Evolutionary conservation across 2,888 invertebrate species (phyloP).

Genomic region (Eumerus sabulonum): DNA sequence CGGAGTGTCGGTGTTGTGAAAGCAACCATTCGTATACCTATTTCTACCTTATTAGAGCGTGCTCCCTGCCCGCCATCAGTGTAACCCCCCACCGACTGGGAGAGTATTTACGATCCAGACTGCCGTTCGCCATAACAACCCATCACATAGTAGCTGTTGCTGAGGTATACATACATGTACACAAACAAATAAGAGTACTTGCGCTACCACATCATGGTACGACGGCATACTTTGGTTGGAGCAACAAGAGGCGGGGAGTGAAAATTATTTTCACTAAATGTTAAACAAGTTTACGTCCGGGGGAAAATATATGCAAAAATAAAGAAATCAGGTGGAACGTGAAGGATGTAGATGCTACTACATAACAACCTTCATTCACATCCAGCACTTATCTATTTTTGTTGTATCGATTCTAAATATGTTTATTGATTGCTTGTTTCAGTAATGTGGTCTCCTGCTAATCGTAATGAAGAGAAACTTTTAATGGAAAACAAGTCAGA

Average conservation of each 20-base stretch:
- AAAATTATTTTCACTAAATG: slow-evolving; percentile 26
- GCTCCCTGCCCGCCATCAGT: not conserved
- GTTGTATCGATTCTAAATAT: slow-evolving; percentile 32
- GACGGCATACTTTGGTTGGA: not conserved
- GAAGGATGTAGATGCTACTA: not conserved
- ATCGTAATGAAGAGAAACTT: slow-evolving; percentile 16
- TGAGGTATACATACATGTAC: not conserved
- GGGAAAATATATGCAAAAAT: slow-evolving; percentile 22
- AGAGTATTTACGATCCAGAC: slow-evolving; percentile 43
- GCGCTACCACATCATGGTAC: slow-evolving; percentile 1
- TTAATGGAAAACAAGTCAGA: slow-evolving; percentile 9
- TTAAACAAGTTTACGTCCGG: slow-evolving; percentile 23
- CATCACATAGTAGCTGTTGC: slow-evolving; percentile 35
- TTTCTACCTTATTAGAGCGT: slow-evolving; percentile 44
- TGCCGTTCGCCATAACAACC: slow-evolving; percentile 56
- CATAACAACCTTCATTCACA: slow-evolving; percentile 21
- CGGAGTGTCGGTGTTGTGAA: not conserved
- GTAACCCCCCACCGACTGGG: not conserved
- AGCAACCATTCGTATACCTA: slow-evolving; percentile 43
- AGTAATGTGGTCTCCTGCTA: not conserved
- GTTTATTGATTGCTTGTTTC: slow-evolving; percentile 5
- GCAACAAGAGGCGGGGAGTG: not conserved
- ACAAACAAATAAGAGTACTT: not conserved
- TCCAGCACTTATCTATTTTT: slow-evolving; percentile 4
- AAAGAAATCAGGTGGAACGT: slow-evolving; percentile 25